These are phyloP conservation scores for Abrostola triplasia DNA, from an alignment of 2,888 invertebrate species.

Conservation along the genomic window DNA sequence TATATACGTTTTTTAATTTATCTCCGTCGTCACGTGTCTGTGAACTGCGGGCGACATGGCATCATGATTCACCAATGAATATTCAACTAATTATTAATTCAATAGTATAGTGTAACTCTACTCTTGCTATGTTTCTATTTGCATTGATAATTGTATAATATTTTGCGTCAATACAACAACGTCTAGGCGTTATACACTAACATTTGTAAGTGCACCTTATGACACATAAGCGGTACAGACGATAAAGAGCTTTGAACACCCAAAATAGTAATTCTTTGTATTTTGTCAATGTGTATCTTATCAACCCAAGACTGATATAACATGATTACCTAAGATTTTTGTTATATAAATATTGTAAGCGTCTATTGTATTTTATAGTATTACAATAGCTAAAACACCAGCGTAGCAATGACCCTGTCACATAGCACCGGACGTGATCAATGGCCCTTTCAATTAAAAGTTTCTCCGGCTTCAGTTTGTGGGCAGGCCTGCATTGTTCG, in stretches of 20 bases:
- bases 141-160: too few species aligned
- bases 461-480: slow-evolving; percentile 66
- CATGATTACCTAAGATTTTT: neutral
- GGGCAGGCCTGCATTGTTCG: slow-evolving; percentile 62
- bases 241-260: too few species aligned
- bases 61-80: slow-evolving; percentile 10
- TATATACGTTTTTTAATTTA: slow-evolving; percentile 27
- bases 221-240: neutral
- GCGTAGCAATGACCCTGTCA: slow-evolving; percentile 30
- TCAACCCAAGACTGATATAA: slow-evolving; percentile 1
- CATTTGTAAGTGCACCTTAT: too few species aligned
- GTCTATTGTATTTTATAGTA: neutral
- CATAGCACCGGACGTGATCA: slow-evolving; percentile 67
- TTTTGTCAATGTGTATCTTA: slow-evolving; percentile 14
- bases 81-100: neutral
- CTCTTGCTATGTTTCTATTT: too few species aligned
- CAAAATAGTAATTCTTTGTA: slow-evolving; percentile 2
- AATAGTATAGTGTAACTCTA: too few species aligned
- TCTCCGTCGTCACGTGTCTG: slow-evolving; percentile 25
- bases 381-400: neutral
- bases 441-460: slow-evolving; percentile 82
- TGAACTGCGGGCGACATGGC: slow-evolving; percentile 26
- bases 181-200: too few species aligned
- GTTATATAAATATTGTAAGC: neutral
- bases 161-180: too few species aligned